These are phyloP conservation scores for Brachylomia viminalis DNA, from an alignment of 2,888 invertebrate genomes.

Conservation along the genomic window DNA sequence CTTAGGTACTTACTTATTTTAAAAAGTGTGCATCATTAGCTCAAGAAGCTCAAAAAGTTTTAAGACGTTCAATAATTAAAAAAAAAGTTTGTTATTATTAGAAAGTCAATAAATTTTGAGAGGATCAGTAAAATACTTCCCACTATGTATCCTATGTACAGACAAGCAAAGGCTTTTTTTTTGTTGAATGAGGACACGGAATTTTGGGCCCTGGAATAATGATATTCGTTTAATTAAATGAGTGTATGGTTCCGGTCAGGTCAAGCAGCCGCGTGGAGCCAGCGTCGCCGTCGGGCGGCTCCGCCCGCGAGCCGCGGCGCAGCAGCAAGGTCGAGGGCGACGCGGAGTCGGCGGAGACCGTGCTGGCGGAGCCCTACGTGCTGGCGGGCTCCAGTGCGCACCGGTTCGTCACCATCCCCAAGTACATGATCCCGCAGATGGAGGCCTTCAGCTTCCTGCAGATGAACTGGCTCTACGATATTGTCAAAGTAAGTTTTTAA, in stretches of 20 bases:
- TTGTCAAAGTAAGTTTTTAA: slow-evolving; percentile 77
- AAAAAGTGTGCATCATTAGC: no score
- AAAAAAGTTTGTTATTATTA: no score
- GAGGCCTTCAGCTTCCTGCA: slow-evolving; percentile 86
- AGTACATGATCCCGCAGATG: slow-evolving; percentile 84
- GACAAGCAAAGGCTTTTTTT: neutral
- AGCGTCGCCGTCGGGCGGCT: slow-evolving; percentile 54
- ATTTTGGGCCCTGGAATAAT: neutral
- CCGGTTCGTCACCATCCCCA: slow-evolving; percentile 79
- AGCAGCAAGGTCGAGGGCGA: slow-evolving; percentile 53
- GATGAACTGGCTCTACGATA: slow-evolving; percentile 83
- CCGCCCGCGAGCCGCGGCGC: slow-evolving; percentile 57
- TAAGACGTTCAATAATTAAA: no score
- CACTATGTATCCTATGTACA: no score
- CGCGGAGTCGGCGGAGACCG: slow-evolving; percentile 28
- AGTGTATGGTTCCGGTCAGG: neutral
- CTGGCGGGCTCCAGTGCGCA: slow-evolving; percentile 83
- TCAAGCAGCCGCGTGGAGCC: neutral
- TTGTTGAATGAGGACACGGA: neutral
- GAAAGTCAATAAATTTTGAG: no score
- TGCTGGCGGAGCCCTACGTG: slow-evolving; percentile 73
- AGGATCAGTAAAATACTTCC: no score
- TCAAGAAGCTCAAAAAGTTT: no score
- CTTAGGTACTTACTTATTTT: no score
- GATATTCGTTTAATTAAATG: neutral